Evolutionary conservation across 2,113 vertebrate genomes (phyloP).

Genomic region (Leptobrachium leishanense): DNA sequence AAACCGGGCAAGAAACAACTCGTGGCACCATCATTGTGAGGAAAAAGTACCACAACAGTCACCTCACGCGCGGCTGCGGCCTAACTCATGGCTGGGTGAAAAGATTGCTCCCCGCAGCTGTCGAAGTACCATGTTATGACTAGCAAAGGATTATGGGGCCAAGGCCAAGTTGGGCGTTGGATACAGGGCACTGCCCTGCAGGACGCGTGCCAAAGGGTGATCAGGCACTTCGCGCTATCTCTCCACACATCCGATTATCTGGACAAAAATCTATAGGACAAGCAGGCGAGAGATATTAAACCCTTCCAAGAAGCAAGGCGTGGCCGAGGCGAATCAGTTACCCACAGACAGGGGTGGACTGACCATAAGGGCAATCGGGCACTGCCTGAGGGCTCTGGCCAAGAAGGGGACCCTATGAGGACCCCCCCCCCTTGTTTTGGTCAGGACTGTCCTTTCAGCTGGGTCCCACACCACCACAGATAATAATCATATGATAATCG

Average conservation of each 20-base stretch:
- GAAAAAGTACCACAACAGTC: slow-evolving; percentile 7
- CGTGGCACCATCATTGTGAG: background rate
- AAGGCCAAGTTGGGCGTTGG: background rate
- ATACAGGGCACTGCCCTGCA: background rate
- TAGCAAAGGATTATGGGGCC: too few relatives aligned
- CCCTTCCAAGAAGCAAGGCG: background rate
- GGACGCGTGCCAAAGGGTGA: background rate
- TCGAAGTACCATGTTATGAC: too few relatives aligned
- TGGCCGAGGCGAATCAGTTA: background rate
- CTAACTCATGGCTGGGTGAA: background rate
- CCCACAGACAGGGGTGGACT: too few relatives aligned
- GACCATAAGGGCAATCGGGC: too few relatives aligned
- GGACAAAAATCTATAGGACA: background rate
- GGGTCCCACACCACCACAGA: too few relatives aligned
- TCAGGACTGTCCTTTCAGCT: too few relatives aligned
- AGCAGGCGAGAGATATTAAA: background rate
- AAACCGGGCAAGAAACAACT: slow-evolving; percentile 19
- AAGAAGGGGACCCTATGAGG: too few relatives aligned
- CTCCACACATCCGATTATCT: background rate
- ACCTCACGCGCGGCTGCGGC: background rate
- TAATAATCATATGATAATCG: too few relatives aligned
- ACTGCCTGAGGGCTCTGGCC: too few relatives aligned
- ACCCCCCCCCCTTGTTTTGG: too few relatives aligned
- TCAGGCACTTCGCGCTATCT: background rate
- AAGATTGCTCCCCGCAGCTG: too few relatives aligned